Base-by-base conservation (phyloP, 2,113 vertebrate genomes). In the Myanophis thanlyinensis region DNA sequence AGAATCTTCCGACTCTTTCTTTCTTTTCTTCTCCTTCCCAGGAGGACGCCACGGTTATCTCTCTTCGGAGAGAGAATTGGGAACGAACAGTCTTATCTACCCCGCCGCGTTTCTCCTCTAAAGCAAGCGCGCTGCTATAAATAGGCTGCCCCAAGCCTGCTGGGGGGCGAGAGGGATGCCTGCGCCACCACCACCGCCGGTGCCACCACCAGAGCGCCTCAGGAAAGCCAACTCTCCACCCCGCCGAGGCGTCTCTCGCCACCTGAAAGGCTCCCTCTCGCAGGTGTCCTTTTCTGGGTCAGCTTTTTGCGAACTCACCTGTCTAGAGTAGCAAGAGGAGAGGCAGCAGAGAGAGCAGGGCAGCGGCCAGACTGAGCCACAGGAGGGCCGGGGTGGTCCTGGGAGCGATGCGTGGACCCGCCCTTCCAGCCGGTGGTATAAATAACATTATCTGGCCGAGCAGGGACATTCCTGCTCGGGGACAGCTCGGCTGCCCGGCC, bases 371-470 rank as follows among this genome's bases (percentile, higher is more conserved):
- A 94, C 54, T 35, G 91, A 80, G 96, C 86, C 93, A 94, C 95
- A 94, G 92, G 94, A 91, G 93, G 94, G 92, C 92, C 96, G 94
- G 95, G 92, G 94, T 95, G 95, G 94, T 96, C 95, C 95, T 96
- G 96, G 96, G 96, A 95, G 96, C 95, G 94, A 96, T 91, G 95
- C 96, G 95, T 94, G 96, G 92, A 93, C 89, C 97, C 95, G 97
- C 97, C 97, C 96, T 97, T 94, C 96, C 97, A 92, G 91, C 91
- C 67, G 87, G 67, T 95, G 97, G 97, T 97, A 98, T 97, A 98
- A 98, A 98, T 98, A 98, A 97, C 97, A 97, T 98, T 98, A 98
- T 98, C 98, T 97, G 97, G n/a, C 90, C 93, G 91, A 96, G 97
- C 97, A 98, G 97, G 97, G 97, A 96, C 97, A 98, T 98, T 97